A percentile compares a stretch with the other conserved stretches of the same genome.
Evolutionary conservation across 92 coral and sea anemone genomes (phyloP).

Genomic region (Heliopora coerulea): DNA sequence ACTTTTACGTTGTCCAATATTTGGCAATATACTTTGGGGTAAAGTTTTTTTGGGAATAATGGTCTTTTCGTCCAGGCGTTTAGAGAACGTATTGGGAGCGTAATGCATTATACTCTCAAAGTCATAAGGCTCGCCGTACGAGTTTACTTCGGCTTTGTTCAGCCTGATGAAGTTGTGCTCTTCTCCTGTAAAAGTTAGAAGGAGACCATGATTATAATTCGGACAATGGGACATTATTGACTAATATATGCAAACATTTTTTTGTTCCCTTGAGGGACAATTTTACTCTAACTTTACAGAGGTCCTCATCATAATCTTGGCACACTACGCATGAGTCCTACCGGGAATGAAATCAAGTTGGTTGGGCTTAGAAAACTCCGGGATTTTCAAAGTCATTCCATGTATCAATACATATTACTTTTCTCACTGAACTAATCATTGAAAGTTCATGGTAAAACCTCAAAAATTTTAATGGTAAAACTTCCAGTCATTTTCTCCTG

Average conservation of each 20-base stretch:
- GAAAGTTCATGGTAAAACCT: too few relatives aligned
- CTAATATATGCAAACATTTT: background rate
- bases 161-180: constrained; percentile 83
- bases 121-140: constrained; percentile 78
- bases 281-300: too few relatives aligned
- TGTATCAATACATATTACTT: too few relatives aligned
- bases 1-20: constrained; percentile 84
- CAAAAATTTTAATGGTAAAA: too few relatives aligned
- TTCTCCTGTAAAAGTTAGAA: constrained; percentile 53
- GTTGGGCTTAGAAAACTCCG: too few relatives aligned
- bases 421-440: too few relatives aligned
- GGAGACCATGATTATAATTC: background rate
- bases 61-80: constrained; percentile 58
- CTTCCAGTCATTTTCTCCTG: too few relatives aligned
- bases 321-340: too few relatives aligned
- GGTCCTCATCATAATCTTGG: too few relatives aligned
- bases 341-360: too few relatives aligned
- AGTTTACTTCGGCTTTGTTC: constrained; percentile 68
- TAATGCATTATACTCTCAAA: constrained; percentile 96
- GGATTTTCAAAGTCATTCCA: too few relatives aligned
- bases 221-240: background rate
- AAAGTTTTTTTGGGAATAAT: constrained; percentile 64
- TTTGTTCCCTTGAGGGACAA: too few relatives aligned
- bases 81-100: constrained; percentile 83
- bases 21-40: constrained; percentile 54